Evolutionary conservation across 2,888 invertebrate species (phyloP).

Genomic region (Hypercompe scribonia): DNA sequence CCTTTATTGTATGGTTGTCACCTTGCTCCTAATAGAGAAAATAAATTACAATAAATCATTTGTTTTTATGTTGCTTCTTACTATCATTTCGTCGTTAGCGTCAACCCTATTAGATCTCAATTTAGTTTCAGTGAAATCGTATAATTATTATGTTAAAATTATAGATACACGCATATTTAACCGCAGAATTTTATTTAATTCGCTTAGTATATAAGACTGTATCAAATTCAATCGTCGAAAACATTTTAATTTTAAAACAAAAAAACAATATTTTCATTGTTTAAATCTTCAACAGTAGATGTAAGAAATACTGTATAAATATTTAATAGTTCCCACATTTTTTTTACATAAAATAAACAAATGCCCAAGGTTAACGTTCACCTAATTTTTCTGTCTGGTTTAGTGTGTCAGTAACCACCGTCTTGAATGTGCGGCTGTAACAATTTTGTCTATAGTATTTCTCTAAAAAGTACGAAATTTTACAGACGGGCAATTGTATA

Average conservation of each 20-base stretch:
- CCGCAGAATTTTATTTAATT: not conserved
- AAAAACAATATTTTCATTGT: constrained; percentile 28
- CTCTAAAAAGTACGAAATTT: constrained; percentile 5
- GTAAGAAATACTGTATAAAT: constrained; percentile 10
- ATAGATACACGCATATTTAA: not conserved
- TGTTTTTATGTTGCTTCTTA: constrained; percentile 41
- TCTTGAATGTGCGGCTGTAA: constrained; percentile 9
- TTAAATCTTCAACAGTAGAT: constrained; percentile 17
- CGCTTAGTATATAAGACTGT: not conserved
- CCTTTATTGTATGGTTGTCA: constrained; percentile 53
- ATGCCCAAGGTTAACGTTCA: constrained; percentile 14
- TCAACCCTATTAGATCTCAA: not conserved
- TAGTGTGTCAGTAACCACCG: constrained; percentile 15
- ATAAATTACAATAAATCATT: constrained; percentile 54
- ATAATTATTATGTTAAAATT: too few relatives aligned
- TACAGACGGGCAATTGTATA: not conserved
- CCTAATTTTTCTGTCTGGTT: constrained; percentile 17
- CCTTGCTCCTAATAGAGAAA: constrained; percentile 59
- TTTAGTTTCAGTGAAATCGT: not conserved
- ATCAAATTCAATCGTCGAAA: too few relatives aligned
- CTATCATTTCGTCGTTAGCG: not conserved
- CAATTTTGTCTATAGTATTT: constrained; percentile 9
- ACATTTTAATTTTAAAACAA: too few relatives aligned
- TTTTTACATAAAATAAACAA: constrained; percentile 31
- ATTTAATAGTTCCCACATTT: constrained; percentile 19